Conservation (phyloP, 2,888 invertebrate genomes). For the Catocala nupta region DNA sequence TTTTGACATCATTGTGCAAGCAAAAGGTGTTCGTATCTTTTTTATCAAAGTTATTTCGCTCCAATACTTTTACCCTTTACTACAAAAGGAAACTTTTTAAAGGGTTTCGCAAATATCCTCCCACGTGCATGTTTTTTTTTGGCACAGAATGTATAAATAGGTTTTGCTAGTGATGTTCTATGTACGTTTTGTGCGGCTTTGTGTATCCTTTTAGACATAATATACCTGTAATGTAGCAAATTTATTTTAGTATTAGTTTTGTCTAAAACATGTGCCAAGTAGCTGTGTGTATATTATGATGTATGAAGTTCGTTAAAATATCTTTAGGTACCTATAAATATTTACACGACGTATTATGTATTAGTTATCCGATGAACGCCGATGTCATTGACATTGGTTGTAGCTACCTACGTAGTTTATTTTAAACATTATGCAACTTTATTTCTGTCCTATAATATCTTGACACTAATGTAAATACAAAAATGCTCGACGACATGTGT, state of each 20-base stretch:
- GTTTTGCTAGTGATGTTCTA: neutral
- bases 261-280: too few relatives aligned
- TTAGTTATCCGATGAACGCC: slow-evolving; percentile 5
- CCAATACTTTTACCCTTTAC: slow-evolving; percentile 79
- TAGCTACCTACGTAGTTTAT: slow-evolving; percentile 3
- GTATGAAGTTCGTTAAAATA: too few relatives aligned
- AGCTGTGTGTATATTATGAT: too few relatives aligned
- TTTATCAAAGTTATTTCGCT: slow-evolving; percentile 75
- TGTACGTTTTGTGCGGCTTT: neutral
- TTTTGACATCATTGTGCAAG: slow-evolving; percentile 56
- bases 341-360: too few relatives aligned
- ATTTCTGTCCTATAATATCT: slow-evolving; percentile 39
- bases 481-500: slow-evolving; percentile 72
- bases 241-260: too few relatives aligned
- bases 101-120: slow-evolving; percentile 82
- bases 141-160: slow-evolving; percentile 13
- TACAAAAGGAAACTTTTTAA: slow-evolving; percentile 73
- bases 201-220: too few relatives aligned
- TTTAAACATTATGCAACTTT: slow-evolving; percentile 6
- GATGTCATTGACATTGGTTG: slow-evolving; percentile 2
- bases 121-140: slow-evolving; percentile 59
- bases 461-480: slow-evolving; percentile 38
- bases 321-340: too few relatives aligned
- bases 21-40: slow-evolving; percentile 71
- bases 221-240: too few relatives aligned